Evolutionary conservation across 2,113 vertebrate genomes (phyloP).

Genomic region (Danionella cerebrum): DNA sequence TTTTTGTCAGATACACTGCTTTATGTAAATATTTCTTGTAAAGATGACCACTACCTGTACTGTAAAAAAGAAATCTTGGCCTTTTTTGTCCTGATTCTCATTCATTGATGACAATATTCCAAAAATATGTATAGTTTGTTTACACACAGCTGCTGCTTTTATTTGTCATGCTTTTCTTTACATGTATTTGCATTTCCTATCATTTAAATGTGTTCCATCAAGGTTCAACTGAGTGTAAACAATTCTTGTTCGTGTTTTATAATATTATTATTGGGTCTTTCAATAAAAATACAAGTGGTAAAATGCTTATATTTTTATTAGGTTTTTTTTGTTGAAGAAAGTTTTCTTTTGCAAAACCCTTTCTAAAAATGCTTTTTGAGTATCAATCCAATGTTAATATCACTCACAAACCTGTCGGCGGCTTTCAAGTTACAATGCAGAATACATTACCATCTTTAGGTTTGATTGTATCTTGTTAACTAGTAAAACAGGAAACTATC

Average conservation of each 20-base stretch:
- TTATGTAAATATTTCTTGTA: slow-evolving; percentile 12
- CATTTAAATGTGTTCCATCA: not conserved
- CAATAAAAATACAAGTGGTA: slow-evolving; percentile 1
- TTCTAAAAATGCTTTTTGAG: no score
- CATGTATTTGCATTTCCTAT: not conserved
- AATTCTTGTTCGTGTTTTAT: slow-evolving; percentile 10
- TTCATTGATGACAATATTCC: slow-evolving; percentile 10
- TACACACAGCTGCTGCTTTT: slow-evolving; percentile 15
- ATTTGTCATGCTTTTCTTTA: not conserved
- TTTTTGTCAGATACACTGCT: no score
- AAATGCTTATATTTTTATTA: not conserved
- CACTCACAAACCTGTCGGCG: no score
- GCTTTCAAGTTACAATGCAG: no score
- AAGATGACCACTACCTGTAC: slow-evolving; percentile 29
- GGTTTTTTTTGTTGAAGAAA: not conserved
- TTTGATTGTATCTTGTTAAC: no score
- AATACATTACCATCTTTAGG: no score
- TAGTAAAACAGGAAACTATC: no score
- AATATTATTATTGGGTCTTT: slow-evolving; percentile 9
- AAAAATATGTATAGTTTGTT: slow-evolving; percentile 13
- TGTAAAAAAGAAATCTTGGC: not conserved
- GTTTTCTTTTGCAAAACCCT: no score
- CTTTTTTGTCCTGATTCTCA: not conserved
- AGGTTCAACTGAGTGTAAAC: not conserved
- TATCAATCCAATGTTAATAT: no score